Evolutionary conservation across 2,888 invertebrate species (phyloP).

Genomic region (Parelbella ahira): DNA sequence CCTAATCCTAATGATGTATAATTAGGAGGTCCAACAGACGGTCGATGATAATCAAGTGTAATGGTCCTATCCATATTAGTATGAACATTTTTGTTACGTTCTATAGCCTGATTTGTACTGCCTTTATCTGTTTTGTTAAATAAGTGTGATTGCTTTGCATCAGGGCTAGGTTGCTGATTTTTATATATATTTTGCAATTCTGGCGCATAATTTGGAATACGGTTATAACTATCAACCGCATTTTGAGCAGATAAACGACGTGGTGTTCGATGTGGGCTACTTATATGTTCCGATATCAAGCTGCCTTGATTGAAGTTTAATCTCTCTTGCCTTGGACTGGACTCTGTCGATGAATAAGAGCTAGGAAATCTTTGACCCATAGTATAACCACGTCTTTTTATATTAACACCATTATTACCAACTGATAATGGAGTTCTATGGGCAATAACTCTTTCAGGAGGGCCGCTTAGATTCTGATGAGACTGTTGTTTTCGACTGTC

Average conservation of each 20-base stretch:
- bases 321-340: conserved; percentile 1
- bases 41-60: not conserved
- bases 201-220: not conserved
- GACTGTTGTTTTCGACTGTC: not conserved
- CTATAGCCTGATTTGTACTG: conserved; percentile 6
- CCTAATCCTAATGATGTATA: conserved; percentile 5
- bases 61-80: not conserved
- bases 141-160: not conserved
- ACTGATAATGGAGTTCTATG: not conserved
- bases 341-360: not conserved
- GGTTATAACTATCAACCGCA: not conserved
- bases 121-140: conserved; percentile 13
- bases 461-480: not conserved
- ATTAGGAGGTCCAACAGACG: not conserved
- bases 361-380: not conserved
- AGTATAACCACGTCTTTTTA: too few relatives aligned
- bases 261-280: not conserved
- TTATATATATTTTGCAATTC: not conserved
- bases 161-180: conserved; percentile 1
- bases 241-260: not conserved
- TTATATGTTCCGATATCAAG: conserved; percentile 1
- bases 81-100: conserved; percentile 13
- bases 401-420: too few relatives aligned
- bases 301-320: not conserved
- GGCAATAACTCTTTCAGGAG: not conserved